phyloP scores from a whole-genome alignment of 2,888 invertebrate species.

The Acanthosoma haemorrhoidale region DNA sequence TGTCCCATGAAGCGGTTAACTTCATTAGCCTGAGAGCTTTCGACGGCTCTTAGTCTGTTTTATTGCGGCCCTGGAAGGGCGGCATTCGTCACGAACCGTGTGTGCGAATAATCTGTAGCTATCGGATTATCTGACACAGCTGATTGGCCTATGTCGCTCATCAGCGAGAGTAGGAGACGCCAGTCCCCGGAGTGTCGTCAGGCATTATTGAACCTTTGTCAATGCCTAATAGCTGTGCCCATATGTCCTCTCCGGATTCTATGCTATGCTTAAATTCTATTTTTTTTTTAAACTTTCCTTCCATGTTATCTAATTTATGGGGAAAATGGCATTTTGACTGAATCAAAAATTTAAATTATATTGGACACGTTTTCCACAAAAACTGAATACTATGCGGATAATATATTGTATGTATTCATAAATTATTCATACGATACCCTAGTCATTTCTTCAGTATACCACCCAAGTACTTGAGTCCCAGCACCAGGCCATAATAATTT shows the following conservation, averaged over 20 bases:
- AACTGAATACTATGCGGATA: too few relatives aligned
- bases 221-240: not conserved
- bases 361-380: too few relatives aligned
- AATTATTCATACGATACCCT: not conserved
- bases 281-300: too few relatives aligned
- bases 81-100: not conserved
- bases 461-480: not conserved
- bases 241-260: too few relatives aligned
- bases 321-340: too few relatives aligned
- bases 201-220: not conserved
- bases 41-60: too few relatives aligned
- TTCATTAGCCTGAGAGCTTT: not conserved
- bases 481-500: not conserved
- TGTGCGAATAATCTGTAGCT: not conserved
- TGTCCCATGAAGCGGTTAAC: not conserved
- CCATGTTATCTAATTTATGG: too few relatives aligned
- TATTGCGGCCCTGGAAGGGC: not conserved
- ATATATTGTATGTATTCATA: not conserved
- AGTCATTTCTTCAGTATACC: not conserved
- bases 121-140: too few relatives aligned
- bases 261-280: too few relatives aligned
- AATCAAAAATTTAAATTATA: too few relatives aligned
- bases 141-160: not conserved
- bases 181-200: not conserved
- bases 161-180: not conserved